phyloP scores from a whole-genome alignment of 1,140 invertebrate genomes.

The Aricia agestis region DNA sequence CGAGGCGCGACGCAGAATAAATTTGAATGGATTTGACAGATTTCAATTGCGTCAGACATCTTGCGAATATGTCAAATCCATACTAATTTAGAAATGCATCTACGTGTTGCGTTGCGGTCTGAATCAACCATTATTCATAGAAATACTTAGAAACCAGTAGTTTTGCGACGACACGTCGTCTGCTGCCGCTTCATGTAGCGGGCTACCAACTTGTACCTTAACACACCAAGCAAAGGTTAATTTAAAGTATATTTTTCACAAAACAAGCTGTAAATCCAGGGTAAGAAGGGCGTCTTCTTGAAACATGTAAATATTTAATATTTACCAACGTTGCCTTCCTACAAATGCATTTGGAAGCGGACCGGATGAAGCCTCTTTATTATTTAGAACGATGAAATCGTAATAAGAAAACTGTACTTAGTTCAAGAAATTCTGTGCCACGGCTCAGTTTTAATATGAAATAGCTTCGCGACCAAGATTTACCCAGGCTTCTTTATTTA shows the following conservation, averaged over 20 bases:
- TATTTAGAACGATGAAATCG: slow-evolving; percentile 52
- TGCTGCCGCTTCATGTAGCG: too few relatives aligned
- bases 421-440: background rate
- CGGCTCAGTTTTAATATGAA: background rate
- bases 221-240: background rate
- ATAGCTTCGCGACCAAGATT: background rate
- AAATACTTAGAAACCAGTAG: too few relatives aligned
- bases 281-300: background rate
- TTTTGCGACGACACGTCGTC: too few relatives aligned
- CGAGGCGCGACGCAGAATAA: too few relatives aligned
- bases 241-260: background rate
- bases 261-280: background rate
- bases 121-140: too few relatives aligned
- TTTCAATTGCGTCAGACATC: too few relatives aligned
- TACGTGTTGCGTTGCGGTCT: too few relatives aligned
- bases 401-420: slow-evolving; percentile 38
- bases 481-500: background rate
- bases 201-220: too few relatives aligned
- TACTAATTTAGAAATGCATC: too few relatives aligned
- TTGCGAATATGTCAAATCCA: too few relatives aligned
- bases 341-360: slow-evolving; percentile 24
- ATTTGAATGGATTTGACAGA: too few relatives aligned
- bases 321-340: slow-evolving; percentile 25
- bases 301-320: slow-evolving; percentile 20
- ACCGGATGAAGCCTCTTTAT: slow-evolving; percentile 32